Conservation (phyloP, 2,797 vertebrate species). For the Coracias cyanogaster region DNA sequence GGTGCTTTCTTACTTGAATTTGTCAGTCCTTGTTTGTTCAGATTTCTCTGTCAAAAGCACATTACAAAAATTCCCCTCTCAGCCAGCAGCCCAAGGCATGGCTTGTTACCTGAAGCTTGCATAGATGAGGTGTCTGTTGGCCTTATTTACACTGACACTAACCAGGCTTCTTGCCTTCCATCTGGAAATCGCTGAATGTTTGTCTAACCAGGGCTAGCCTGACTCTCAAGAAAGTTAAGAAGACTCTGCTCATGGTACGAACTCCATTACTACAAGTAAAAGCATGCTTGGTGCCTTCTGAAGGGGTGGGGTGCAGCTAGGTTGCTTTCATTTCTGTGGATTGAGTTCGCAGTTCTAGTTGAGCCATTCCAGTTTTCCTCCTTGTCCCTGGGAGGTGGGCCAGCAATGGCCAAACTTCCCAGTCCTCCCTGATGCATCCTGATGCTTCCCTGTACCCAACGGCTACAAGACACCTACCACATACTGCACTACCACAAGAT, state of each 20-base stretch:
- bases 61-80: not conserved
- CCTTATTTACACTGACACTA: not conserved
- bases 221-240: not conserved
- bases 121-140: not conserved
- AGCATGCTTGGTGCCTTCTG: not conserved
- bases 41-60: not conserved
- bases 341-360: not conserved
- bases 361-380: not conserved
- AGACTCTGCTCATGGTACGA: not conserved
- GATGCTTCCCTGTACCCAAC: not conserved
- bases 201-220: not conserved
- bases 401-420: not conserved
- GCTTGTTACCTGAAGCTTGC: not conserved
- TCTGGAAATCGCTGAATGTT: not conserved
- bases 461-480: constrained; percentile 24
- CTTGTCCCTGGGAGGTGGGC: not conserved
- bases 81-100: not conserved
- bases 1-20: not conserved
- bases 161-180: not conserved
- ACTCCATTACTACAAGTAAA: not conserved
- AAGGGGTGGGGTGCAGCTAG: not conserved
- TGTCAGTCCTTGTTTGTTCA: not conserved
- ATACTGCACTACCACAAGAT: not conserved
- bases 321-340: not conserved
- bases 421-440: not conserved